Conservation (phyloP, 2,888 invertebrate genomes). For the Stenoptilia bipunctidactyla region DNA sequence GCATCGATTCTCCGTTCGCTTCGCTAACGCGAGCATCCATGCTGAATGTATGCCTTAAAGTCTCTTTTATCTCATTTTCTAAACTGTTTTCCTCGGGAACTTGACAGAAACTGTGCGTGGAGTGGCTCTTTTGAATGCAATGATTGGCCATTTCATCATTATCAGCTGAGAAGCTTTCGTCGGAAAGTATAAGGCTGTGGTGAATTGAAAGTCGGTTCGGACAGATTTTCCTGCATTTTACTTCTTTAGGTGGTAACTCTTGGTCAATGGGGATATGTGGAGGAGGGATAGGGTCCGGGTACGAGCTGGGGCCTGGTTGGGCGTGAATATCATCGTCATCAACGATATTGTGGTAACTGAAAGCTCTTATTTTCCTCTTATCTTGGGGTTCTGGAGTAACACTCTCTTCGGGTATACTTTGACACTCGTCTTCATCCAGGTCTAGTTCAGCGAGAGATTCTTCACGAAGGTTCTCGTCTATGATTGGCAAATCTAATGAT, state of each 20-base stretch:
- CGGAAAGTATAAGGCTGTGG: slow-evolving; percentile 34
- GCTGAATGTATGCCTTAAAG: slow-evolving; percentile 25
- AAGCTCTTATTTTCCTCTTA: slow-evolving; percentile 26
- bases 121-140: slow-evolving; percentile 27
- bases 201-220: slow-evolving; percentile 26
- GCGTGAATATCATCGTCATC: slow-evolving; percentile 22
- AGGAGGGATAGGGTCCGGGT: slow-evolving; percentile 15
- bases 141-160: slow-evolving; percentile 30
- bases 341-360: slow-evolving; percentile 31
- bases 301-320: slow-evolving; percentile 24
- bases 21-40: slow-evolving; percentile 26
- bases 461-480: slow-evolving; percentile 36
- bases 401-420: neutral
- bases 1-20: slow-evolving; percentile 15
- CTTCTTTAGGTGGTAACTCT: slow-evolving; percentile 20
- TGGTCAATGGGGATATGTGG: slow-evolving; percentile 14
- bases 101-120: slow-evolving; percentile 28
- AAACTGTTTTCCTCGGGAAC: slow-evolving; percentile 16
- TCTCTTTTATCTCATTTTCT: slow-evolving; percentile 19
- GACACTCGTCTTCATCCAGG: slow-evolving; percentile 17
- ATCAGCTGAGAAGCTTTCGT: slow-evolving; percentile 16
- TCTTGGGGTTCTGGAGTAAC: slow-evolving; percentile 2
- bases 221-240: slow-evolving; percentile 16
- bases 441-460: slow-evolving; percentile 31
- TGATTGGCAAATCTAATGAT: slow-evolving; percentile 47